Evolutionary conservation across 64 coral and sea anemone genomes (phyloP).

Genomic region (Montipora foliosa): DNA sequence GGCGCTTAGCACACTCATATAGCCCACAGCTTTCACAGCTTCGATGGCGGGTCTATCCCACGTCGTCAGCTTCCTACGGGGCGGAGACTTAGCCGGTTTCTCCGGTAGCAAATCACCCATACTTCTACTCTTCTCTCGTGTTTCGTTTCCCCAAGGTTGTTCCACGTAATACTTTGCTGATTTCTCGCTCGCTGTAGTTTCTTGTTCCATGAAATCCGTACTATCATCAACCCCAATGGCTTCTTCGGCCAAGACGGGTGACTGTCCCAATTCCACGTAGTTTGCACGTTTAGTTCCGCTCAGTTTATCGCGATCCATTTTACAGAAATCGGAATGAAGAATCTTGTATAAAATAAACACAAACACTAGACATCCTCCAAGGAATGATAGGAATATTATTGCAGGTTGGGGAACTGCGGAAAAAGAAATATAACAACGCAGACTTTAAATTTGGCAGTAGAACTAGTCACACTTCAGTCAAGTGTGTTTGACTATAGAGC

Average conservation of each 20-base stretch:
- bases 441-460: no score
- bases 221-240: background rate
- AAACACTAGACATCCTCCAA: constrained; percentile 66
- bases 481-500: no score
- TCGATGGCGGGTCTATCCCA: background rate
- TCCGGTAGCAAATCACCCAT: constrained; percentile 16
- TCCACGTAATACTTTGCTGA: background rate
- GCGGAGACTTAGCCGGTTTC: background rate
- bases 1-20: constrained; percentile 48
- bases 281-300: background rate
- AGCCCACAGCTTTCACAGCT: background rate
- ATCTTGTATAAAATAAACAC: constrained; percentile 74
- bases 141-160: background rate
- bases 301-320: constrained; percentile 21
- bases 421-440: background rate
- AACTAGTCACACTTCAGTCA: no score
- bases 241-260: background rate
- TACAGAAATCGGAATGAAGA: constrained; percentile 51
- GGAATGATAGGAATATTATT: constrained; percentile 64
- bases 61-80: constrained; percentile 16
- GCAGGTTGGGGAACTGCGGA: constrained; percentile 59
- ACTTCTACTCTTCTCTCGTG: constrained; percentile 13
- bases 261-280: constrained; percentile 38
- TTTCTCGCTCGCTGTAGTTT: constrained; percentile 9
- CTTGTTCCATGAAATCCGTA: constrained; percentile 3